phyloP scores from a whole-genome alignment of 2,113 vertebrate species.

The Oryzias curvinotus region DNA sequence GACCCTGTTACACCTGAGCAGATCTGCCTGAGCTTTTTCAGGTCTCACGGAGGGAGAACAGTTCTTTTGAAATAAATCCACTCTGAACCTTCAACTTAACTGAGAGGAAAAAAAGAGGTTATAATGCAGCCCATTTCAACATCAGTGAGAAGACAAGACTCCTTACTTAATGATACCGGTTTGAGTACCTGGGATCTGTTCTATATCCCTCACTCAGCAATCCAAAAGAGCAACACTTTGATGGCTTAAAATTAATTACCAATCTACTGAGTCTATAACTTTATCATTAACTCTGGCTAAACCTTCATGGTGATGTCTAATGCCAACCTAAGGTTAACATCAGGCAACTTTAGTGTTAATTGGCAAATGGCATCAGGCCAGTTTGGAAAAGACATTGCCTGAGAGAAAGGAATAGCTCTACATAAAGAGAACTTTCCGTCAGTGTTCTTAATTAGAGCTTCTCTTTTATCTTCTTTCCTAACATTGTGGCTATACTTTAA shows the following conservation, averaged over 20 bases:
- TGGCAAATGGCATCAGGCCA: conserved; percentile 54
- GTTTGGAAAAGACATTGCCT: conserved; percentile 44
- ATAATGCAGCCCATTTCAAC: conserved; percentile 52
- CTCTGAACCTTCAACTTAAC: conserved; percentile 69
- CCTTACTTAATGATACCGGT: conserved; percentile 61
- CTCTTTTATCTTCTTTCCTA: conserved; percentile 41
- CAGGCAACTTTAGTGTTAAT: conserved; percentile 53
- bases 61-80: conserved; percentile 79
- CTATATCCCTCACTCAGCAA: conserved; percentile 52
- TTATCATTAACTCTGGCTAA: conserved; percentile 56
- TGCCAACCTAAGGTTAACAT: conserved; percentile 54
- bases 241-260: conserved; percentile 73
- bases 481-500: conserved; percentile 34
- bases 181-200: conserved; percentile 66
- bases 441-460: conserved; percentile 62
- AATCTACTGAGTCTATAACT: conserved; percentile 63
- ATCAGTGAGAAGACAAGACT: conserved; percentile 64
- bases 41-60: conserved; percentile 38
- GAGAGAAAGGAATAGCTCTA: conserved; percentile 48
- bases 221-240: conserved; percentile 63
- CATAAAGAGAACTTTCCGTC: conserved; percentile 53
- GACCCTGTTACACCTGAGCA: conserved; percentile 68
- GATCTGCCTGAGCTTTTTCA: conserved; percentile 58
- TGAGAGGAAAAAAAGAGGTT: conserved; percentile 55
- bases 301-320: conserved; percentile 46